Conservation (phyloP, 2,113 vertebrate species). For the Charadrius vociferus region DNA sequence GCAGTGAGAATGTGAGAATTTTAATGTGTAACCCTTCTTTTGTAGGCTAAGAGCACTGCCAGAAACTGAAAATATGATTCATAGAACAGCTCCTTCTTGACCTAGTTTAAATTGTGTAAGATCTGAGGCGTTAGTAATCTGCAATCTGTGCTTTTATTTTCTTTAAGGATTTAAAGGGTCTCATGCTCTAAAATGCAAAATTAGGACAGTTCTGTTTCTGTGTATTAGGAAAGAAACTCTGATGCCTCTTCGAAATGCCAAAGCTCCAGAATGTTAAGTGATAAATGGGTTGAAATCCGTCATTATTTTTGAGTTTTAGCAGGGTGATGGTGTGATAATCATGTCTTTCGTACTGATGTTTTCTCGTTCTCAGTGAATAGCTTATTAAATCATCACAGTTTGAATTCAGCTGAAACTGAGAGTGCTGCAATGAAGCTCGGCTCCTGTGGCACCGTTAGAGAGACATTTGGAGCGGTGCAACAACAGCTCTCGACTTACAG, state of each 20-base stretch:
- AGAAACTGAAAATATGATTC: conserved; percentile 13
- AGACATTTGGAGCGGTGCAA: background rate
- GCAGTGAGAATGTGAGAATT: conserved; percentile 1
- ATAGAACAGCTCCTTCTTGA: background rate
- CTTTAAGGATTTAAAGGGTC: background rate
- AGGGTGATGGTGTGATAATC: background rate
- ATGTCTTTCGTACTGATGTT: background rate
- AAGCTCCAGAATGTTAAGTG: background rate
- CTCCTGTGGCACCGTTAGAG: background rate
- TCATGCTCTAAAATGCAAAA: background rate
- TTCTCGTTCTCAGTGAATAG: background rate
- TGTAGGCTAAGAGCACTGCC: background rate
- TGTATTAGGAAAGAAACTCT: background rate
- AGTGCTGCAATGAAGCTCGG: background rate
- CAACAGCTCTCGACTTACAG: background rate
- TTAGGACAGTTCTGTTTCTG: background rate
- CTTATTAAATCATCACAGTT: background rate
- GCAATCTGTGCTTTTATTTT: background rate
- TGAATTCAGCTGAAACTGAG: background rate
- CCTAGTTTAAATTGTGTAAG: background rate
- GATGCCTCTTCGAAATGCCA: background rate
- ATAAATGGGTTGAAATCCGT: background rate
- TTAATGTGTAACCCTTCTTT: background rate
- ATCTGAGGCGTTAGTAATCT: background rate
- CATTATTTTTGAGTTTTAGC: background rate